A percentile compares a stretch with the other conserved stretches of the same genome.
These are phyloP conservation scores for Lasioglossum zephyrum DNA, from an alignment of 2,888 invertebrate species.

Conservation along the genomic window DNA sequence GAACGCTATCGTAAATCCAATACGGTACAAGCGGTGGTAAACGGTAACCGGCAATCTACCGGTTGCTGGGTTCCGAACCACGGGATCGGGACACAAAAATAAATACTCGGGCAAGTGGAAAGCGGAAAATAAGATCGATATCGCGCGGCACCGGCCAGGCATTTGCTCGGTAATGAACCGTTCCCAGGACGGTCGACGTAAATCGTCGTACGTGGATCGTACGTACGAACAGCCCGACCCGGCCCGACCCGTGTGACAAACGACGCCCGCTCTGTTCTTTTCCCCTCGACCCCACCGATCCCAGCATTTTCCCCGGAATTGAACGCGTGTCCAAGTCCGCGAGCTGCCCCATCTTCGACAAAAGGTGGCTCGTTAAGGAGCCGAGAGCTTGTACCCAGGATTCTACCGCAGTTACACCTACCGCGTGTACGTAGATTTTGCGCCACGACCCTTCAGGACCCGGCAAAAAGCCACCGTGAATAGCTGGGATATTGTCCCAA, in stretches of 20 bases:
- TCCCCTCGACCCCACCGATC: not conserved
- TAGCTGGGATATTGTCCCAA: constrained; percentile 5
- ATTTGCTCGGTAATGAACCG: constrained; percentile 69
- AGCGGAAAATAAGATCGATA: constrained; percentile 61
- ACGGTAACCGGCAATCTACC: constrained; percentile 18
- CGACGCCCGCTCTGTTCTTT: constrained; percentile 45
- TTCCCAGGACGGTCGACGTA: constrained; percentile 68
- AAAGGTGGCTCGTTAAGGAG: constrained; percentile 67
- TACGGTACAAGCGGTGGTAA: constrained; percentile 10
- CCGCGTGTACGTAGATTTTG: constrained; percentile 34
- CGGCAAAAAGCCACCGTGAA: constrained; percentile 25
- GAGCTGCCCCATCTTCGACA: constrained; percentile 38
- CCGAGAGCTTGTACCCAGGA: constrained; percentile 21
- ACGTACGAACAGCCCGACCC: constrained; percentile 27
- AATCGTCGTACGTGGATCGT: constrained; percentile 69
- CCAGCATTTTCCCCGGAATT: constrained; percentile 39
- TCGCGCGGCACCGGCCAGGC: constrained; percentile 45
- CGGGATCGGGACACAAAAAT: constrained; percentile 34
- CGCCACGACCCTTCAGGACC: not conserved
- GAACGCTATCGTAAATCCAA: constrained; percentile 7
- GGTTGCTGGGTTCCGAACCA: not conserved
- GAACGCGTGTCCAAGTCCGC: constrained; percentile 36
- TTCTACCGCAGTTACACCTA: constrained; percentile 30
- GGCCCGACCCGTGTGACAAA: constrained; percentile 55
- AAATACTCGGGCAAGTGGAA: constrained; percentile 36